Percentiles rank a stretch among this genome's conserved stretches.
Conservation (phyloP, 2,797 vertebrate genomes). For the Mus spretus region DNA sequence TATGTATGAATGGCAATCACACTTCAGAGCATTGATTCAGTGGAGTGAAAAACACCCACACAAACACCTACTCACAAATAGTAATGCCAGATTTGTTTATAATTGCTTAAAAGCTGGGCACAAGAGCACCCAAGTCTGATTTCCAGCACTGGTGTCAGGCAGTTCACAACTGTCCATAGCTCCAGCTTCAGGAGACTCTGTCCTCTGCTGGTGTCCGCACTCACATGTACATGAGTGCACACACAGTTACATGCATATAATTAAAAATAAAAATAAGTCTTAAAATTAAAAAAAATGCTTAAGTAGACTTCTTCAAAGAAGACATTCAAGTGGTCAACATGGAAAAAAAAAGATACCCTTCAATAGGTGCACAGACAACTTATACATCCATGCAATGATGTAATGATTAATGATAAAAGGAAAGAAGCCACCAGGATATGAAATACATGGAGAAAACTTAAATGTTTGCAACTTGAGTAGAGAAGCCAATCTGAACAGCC, state of each 20-base stretch:
- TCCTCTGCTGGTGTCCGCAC: background rate
- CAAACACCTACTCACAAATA: background rate
- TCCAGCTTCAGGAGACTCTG: background rate
- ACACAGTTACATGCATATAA: background rate
- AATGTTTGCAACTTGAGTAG: background rate
- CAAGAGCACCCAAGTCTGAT: background rate
- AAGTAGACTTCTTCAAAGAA: background rate
- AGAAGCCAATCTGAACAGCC: conserved; percentile 15
- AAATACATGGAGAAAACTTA: background rate
- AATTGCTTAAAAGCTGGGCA: background rate
- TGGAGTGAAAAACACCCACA: conserved; percentile 23
- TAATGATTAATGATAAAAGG: background rate
- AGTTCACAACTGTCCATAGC: background rate
- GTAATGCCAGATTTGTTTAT: background rate
- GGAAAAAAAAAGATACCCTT: background rate
- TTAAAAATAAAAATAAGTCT: background rate
- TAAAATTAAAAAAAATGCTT: background rate
- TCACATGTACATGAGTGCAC: background rate
- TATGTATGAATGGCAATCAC: background rate
- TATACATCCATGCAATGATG: background rate
- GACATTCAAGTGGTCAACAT: background rate
- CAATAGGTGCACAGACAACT: background rate
- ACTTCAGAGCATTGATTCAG: background rate
- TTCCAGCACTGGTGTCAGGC: background rate
- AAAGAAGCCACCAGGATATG: background rate